Evolutionary conservation across 2,113 vertebrate species (phyloP), one percentile per base, ranked within the genome.

Genomic region (Brevimyrus niger): DNA sequence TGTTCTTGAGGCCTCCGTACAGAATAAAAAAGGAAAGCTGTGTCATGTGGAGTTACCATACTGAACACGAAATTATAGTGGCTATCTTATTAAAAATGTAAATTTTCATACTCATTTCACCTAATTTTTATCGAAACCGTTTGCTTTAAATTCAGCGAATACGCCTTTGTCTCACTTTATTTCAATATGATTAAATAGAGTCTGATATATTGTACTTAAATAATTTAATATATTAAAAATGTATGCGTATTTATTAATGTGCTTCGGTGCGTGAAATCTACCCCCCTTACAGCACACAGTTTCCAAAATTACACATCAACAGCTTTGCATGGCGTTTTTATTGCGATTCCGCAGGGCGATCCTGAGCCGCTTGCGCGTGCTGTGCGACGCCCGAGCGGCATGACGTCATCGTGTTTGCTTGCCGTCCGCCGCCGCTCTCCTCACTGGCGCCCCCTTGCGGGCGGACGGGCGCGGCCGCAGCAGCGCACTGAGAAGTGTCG

Each of bases 361-460:
- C 23, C 35, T 46, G 7, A 13, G 10, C 3, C 27, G 51, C 35
- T 46, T 44, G 51, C 31, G 53, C 19, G 15, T 53, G n/a, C 31
- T 3, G n/a, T 38, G n/a, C 35, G 19, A 58, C 47, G 46, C 42
- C 47, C 46, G 47, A 7, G 6, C 53, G 3, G 55, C 46, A 73
- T 90, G 86, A 35, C 86, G 86, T 90, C 89, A 90, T 88, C 46
- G 89, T 83, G 73, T 83, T 53, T 53, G 50, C 84, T 21, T 44
- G 61, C n/a, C 23, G 13, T 55, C n/a, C 17, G 31, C 17, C 15
- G 31, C 51, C 27, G 13, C 8, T 84, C 48, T 1, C 69, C 89
- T 83, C 85, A 27, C 48, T 90, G 86, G 15, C 73, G 42, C 89
- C 86, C 86, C 73, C 89, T 90, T 17, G 21, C 31, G 89, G 86